Percentiles rank a stretch among this genome's conserved stretches.
Conservation (phyloP, 2,113 vertebrate species). For the Arothron firmamentum region DNA sequence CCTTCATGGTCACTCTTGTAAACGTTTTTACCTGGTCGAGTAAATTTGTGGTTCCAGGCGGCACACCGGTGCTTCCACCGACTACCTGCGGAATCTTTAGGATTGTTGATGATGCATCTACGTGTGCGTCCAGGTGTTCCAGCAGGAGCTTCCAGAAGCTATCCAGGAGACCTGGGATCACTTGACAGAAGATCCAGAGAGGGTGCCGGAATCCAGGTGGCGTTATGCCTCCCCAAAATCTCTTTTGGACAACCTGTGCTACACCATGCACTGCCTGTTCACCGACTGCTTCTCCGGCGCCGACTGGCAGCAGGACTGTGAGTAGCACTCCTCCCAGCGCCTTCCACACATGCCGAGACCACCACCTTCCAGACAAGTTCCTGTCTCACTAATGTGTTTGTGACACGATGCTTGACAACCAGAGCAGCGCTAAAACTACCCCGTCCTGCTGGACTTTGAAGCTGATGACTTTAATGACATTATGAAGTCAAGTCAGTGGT, state of each 20-base stretch:
- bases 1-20: too few species aligned
- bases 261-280: constrained; percentile 75
- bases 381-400: too few species aligned
- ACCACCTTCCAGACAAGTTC: neutral
- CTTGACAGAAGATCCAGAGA: constrained; percentile 56
- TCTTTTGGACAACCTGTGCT: constrained; percentile 74
- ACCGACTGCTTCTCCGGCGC: constrained; percentile 60
- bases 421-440: too few species aligned
- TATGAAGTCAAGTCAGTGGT: too few species aligned
- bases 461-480: too few species aligned
- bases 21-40: too few species aligned
- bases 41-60: too few species aligned
- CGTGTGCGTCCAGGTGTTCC: constrained; percentile 42
- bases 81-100: neutral
- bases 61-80: neutral
- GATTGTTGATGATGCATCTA: neutral
- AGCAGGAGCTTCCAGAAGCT: constrained; percentile 59
- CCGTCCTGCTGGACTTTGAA: too few species aligned
- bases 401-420: too few species aligned
- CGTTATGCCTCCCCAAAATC: constrained; percentile 68
- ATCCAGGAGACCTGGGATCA: constrained; percentile 60
- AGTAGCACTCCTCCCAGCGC: constrained; percentile 37
- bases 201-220: constrained; percentile 52
- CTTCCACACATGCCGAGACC: too few species aligned
- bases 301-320: constrained; percentile 56